Percentiles rank a stretch among this genome's conserved stretches.
These are phyloP conservation scores for Pitangus sulphuratus DNA, from an alignment of 2,797 vertebrate species.

Conservation along the genomic window DNA sequence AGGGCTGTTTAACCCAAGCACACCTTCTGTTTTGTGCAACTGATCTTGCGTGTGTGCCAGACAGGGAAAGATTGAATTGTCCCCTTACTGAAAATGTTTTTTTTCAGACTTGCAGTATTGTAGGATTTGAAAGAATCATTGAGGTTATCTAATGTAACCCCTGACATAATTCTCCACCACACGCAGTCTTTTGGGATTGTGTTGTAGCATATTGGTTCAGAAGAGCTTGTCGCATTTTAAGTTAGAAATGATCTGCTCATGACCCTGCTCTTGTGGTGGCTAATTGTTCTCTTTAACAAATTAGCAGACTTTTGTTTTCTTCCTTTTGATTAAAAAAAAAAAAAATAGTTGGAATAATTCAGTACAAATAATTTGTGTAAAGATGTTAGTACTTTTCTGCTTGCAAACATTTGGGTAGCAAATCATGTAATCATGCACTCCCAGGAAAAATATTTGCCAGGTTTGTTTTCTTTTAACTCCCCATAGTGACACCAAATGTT, in stretches of 20 bases:
- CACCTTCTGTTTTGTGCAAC: neutral
- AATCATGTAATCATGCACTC: neutral
- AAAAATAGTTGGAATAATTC: neutral
- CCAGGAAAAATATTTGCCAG: neutral
- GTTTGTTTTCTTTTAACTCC: conserved; percentile 8
- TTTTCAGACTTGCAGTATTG: neutral
- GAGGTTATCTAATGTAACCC: neutral
- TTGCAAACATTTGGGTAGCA: neutral
- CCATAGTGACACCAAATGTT: neutral
- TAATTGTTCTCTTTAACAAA: neutral
- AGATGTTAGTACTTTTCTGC: neutral
- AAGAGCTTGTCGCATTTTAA: neutral
- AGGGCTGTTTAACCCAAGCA: neutral
- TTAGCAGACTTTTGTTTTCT: neutral
- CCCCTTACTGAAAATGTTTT: neutral
- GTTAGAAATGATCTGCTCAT: neutral
- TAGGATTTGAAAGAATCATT: neutral
- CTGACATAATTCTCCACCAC: neutral
- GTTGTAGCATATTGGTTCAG: neutral
- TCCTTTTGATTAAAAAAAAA: neutral
- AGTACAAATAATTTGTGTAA: neutral
- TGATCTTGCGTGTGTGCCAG: neutral
- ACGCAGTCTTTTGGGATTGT: neutral
- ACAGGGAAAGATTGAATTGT: neutral
- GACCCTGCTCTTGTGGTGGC: neutral